A percentile compares a stretch with the other conserved stretches of the same genome.
Conservation (phyloP, 2,888 invertebrate species). For the Alentia gelatinosa region DNA sequence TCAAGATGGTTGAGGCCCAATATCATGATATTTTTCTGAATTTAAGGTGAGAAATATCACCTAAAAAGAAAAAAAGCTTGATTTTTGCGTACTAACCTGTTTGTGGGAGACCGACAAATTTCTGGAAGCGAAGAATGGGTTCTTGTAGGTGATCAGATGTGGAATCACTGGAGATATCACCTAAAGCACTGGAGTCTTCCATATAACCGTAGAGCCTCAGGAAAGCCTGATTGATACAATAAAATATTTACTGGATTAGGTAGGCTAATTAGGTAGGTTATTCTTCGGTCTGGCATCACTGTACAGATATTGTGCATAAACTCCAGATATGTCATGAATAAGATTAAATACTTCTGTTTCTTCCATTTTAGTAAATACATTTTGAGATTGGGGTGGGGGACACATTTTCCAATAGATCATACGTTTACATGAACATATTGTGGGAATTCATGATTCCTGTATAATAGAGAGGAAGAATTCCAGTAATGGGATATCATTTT, state of each 20-base stretch:
- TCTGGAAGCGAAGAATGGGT: background rate
- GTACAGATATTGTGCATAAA: no score
- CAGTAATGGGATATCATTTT: background rate
- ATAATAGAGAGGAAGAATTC: no score
- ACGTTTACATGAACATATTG: no score
- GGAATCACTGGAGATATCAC: background rate
- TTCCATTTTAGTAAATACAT: no score
- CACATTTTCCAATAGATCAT: no score
- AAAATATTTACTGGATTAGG: no score
- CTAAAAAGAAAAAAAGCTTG: background rate
- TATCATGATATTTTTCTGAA: background rate
- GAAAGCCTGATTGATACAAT: background rate
- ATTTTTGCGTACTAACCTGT: background rate
- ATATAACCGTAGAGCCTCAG: background rate
- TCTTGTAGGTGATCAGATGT: background rate
- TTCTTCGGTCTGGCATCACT: no score
- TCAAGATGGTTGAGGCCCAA: background rate
- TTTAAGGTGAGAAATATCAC: background rate
- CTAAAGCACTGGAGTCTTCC: background rate
- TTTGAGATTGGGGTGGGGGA: no score
- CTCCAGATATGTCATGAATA: no score
- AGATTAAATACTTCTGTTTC: no score
- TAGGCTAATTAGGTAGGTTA: no score
- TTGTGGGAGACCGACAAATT: background rate
- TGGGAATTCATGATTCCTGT: no score